Evolutionary conservation across 2,888 invertebrate species (phyloP).

Genomic region (Megaustenia siamemsis): DNA sequence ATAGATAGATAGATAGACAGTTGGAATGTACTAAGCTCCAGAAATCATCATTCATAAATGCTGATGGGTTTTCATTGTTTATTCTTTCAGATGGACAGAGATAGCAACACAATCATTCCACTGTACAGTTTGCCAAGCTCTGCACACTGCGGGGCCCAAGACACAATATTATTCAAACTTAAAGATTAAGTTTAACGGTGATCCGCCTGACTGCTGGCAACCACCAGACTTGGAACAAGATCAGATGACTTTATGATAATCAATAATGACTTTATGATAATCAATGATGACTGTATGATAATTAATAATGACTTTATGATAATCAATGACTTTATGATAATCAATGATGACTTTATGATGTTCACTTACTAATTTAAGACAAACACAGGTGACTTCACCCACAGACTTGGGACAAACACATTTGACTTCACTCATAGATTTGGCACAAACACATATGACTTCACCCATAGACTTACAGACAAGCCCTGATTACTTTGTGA

Average conservation of each 20-base stretch:
- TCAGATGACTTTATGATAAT: no score
- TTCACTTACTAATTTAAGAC: no score
- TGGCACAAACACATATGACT: background rate
- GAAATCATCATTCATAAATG: no score
- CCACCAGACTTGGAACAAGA: background rate
- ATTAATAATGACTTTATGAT: background rate
- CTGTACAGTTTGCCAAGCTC: background rate
- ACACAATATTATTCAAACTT: background rate
- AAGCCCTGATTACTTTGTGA: no score
- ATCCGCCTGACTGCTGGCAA: background rate
- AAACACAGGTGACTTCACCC: no score
- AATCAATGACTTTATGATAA: background rate
- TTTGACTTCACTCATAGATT: no score
- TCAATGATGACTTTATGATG: no score
- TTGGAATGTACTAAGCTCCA: no score
- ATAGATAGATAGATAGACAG: no score
- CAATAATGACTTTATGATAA: background rate
- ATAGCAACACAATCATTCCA: background rate
- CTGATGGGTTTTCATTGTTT: no score
- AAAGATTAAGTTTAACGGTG: constrained; percentile 22
- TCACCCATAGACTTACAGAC: no score
- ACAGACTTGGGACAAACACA: no score
- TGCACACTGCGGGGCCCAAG: background rate
- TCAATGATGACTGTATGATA: background rate
- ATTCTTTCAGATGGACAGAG: background rate